Percentiles rank a stretch among this genome's conserved stretches.
These are phyloP conservation scores for Bostrychus sinensis DNA, from an alignment of 2,113 vertebrate genomes.

Conservation along the genomic window DNA sequence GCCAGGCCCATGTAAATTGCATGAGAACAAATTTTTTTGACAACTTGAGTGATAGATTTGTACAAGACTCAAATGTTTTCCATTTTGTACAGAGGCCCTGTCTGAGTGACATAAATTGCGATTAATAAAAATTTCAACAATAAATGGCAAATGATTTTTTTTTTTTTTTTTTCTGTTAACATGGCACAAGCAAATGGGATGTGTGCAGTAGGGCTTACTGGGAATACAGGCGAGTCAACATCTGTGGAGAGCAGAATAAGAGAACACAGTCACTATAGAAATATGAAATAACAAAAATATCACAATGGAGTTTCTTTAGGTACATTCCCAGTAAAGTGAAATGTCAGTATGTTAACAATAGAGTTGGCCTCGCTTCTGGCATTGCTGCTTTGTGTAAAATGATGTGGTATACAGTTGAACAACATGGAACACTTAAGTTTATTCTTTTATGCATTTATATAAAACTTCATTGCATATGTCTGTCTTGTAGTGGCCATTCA, in stretches of 20 bases:
- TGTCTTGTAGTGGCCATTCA: no score
- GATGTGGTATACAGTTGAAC: no score
- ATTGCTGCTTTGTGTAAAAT: no score
- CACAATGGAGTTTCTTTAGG: no score
- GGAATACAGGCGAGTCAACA: constrained; percentile 75
- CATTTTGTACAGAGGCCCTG: constrained; percentile 74
- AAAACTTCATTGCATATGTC: no score
- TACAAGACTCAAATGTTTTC: constrained; percentile 86
- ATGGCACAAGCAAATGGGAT: constrained; percentile 79
- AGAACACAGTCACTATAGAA: no score
- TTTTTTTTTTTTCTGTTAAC: constrained; percentile 87
- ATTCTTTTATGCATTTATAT: no score
- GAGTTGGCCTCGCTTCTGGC: no score
- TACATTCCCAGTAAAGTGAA: no score
- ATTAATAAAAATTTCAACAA: constrained; percentile 94
- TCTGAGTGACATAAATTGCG: constrained; percentile 89
- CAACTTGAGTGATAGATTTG: constrained; percentile 91
- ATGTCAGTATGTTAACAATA: no score
- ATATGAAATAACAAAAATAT: constrained; percentile 50
- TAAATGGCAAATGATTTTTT: constrained; percentile 89
- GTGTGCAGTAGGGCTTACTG: constrained; percentile 77
- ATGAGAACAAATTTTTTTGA: constrained; percentile 95
- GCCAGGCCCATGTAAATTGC: constrained; percentile 87
- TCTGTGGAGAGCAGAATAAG: constrained; percentile 45
- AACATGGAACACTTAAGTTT: no score